Base-by-base conservation (phyloP, 2,113 vertebrate genomes). In the Mungos mungo region DNA sequence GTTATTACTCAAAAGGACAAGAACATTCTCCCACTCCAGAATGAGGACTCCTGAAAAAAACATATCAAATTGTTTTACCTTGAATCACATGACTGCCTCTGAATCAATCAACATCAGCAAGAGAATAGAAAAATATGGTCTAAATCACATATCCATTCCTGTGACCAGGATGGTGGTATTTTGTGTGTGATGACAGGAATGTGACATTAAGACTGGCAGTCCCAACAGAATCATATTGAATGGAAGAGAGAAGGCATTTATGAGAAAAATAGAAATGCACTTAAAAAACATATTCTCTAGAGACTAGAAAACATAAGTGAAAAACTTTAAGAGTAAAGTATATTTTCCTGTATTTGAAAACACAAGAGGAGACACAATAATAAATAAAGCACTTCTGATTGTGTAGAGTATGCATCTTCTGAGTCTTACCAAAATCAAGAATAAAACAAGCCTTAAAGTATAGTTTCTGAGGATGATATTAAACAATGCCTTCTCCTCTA, bases 321-420 rank as follows among this genome's bases (percentile, higher is more conserved):
- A 14, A 94, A 81, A 77, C 19, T 88, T 89, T 60, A 50, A 45
- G 15, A 52, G 31, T 18, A 35, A 76, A 77, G 31, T 69, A 15
- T 47, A 68, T 96, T 90, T 93, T 96, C 15, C 54, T 29, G 23
- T 5, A 52, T 88, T 66, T 66, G 54, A 84, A 94, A 93, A 87
- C 7, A 74, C 0, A 10, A 7, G 9, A 38, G 5, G 21, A 89
- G 66, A 93, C 71, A 90, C 15, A 57, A 57, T 6, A 76, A 74
- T 21, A 66, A 82, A 52, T 3, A 76, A 16, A 77, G 13, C 11
- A 82, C 89, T 92, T 83, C 45, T 63, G 92, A 79, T 47, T 52
- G 4, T 68, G 1, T 66, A 89, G 86, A 77, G 14, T 16, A n/a
- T 21, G 16, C 3, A 50, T 11, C 21, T 85, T 90, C 57, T 27